A percentile compares a stretch with the other conserved stretches of the same genome.
phyloP scores from a whole-genome alignment of 2,888 invertebrate genomes.

The Drosophila kanekoi region DNA sequence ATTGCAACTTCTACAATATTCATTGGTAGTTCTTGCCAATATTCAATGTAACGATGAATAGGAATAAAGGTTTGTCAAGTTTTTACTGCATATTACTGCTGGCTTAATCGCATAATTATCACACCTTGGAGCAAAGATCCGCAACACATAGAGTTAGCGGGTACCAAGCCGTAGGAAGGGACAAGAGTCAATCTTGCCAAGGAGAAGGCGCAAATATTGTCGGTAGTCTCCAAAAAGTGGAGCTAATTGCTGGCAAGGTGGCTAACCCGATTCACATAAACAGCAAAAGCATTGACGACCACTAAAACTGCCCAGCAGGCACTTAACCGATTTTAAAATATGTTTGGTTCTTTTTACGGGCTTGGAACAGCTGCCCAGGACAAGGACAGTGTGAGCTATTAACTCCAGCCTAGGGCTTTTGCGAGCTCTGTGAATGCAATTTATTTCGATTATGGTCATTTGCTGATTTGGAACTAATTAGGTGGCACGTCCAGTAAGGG shows the following conservation, averaged over 20 bases:
- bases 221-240: constrained; percentile 49
- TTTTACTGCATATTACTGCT: constrained; percentile 36
- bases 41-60: not conserved
- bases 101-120: constrained; percentile 1
- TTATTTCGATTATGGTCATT: constrained; percentile 82
- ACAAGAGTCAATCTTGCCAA: not conserved
- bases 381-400: constrained; percentile 45
- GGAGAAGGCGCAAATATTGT: constrained; percentile 5
- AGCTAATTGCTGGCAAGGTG: constrained; percentile 50
- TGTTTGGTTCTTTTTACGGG: constrained; percentile 65
- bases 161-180: not conserved
- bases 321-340: constrained; percentile 81
- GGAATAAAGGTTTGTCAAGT: constrained; percentile 81
- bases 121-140: constrained; percentile 12
- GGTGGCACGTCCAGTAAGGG: constrained; percentile 24
- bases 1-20: too few relatives aligned
- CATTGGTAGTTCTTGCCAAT: not conserved
- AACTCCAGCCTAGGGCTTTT: constrained; percentile 46
- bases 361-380: constrained; percentile 50
- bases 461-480: constrained; percentile 83
- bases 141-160: not conserved
- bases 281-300: constrained; percentile 36
- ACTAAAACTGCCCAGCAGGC: constrained; percentile 62
- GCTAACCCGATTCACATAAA: constrained; percentile 25
- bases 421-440: constrained; percentile 69